Conservation (phyloP, 2,797 vertebrate genomes). For the Halcyon chelicuti region DNA sequence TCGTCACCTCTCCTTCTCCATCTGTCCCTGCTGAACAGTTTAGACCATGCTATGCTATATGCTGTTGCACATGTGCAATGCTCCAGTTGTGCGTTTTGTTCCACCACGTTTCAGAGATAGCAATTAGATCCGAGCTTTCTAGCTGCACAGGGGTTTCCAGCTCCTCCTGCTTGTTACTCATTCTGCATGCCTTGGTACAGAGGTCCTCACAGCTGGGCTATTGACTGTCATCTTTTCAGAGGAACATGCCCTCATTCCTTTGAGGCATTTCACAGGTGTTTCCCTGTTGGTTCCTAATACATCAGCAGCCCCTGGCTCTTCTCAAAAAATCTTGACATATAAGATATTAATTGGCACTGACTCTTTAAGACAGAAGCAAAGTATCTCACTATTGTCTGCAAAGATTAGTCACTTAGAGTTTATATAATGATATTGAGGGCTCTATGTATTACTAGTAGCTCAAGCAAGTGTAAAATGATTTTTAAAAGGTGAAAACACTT, state of each 20-base stretch:
- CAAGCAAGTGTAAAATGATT: background rate
- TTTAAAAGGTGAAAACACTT: background rate
- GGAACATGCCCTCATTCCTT: background rate
- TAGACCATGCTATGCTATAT: background rate
- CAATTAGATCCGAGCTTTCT: background rate
- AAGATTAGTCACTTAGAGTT: background rate
- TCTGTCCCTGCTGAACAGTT: background rate
- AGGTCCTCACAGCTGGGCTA: background rate
- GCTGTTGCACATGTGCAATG: rapidly evolving
- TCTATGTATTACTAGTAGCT: background rate
- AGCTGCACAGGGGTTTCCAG: background rate
- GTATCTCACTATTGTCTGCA: background rate
- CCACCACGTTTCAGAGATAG: background rate
- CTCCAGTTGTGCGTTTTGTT: background rate
- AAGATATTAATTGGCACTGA: background rate
- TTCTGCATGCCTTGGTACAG: background rate
- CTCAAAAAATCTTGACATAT: background rate
- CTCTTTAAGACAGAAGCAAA: background rate
- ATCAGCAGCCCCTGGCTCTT: background rate
- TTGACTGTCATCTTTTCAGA: background rate
- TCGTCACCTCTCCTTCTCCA: background rate
- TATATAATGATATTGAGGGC: background rate
- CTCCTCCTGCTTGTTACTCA: background rate
- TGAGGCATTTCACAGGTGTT: background rate
- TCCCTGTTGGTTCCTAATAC: background rate